Evolutionary conservation across 2,113 vertebrate species (phyloP).

Genomic region (Corythaixoides concolor): DNA sequence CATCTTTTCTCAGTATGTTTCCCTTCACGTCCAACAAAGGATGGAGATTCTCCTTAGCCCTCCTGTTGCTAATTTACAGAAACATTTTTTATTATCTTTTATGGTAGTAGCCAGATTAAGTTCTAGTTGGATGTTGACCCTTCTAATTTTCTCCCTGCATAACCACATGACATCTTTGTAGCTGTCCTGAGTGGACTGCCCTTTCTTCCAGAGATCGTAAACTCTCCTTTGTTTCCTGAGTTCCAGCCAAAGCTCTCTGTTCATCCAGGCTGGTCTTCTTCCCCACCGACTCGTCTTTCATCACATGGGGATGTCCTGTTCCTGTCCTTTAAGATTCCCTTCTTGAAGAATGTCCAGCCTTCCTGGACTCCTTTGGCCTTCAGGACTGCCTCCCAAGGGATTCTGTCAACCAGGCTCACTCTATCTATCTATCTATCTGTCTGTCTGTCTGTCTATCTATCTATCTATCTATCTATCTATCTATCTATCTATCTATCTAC

Average conservation of each 20-base stretch:
- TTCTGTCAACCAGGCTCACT: background rate
- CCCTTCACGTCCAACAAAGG: background rate
- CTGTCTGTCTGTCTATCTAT: no score
- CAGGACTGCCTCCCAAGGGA: background rate
- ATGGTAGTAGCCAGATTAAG: background rate
- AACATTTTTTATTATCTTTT: no score
- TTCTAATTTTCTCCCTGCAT: background rate
- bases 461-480: background rate
- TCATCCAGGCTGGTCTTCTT: background rate
- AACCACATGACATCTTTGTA: background rate
- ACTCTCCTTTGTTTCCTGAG: background rate
- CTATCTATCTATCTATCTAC: background rate
- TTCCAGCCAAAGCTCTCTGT: background rate
- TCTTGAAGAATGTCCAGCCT: background rate
- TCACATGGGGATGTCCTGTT: fast-evolving
- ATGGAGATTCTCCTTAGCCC: background rate
- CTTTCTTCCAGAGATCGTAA: background rate
- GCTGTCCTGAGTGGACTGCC: background rate
- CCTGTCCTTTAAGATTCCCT: background rate
- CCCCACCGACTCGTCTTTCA: fast-evolving
- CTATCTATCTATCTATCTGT: no score
- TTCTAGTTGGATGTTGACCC: background rate
- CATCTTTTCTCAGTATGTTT: background rate
- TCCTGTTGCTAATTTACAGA: background rate
- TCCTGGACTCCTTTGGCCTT: background rate